Evolutionary conservation across 2,797 vertebrate genomes (phyloP).

Genomic region (Cryptoprocta ferox): DNA sequence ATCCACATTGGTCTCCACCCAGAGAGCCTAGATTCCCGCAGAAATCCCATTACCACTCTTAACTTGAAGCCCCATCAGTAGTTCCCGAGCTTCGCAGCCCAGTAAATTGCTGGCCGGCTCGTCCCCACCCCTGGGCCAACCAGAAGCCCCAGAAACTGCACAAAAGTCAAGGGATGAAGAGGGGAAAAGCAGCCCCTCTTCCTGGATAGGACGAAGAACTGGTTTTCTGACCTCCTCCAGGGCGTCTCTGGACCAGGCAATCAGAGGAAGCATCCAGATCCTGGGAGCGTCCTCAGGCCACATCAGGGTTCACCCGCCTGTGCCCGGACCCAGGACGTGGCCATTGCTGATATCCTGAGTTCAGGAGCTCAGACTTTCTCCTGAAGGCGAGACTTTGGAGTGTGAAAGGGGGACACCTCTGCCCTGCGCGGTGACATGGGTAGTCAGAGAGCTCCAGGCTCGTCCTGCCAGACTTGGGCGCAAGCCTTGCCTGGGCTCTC

Average conservation of each 20-base stretch:
- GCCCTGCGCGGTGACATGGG: background rate
- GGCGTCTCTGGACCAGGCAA: rapidly evolving
- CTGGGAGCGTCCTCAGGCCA: background rate
- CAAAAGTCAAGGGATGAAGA: background rate
- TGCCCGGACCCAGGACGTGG: background rate
- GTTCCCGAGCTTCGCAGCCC: background rate
- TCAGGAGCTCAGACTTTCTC: background rate
- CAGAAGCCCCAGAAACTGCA: background rate
- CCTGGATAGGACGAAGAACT: background rate
- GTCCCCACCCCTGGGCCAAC: background rate
- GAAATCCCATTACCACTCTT: background rate
- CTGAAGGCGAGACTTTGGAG: background rate
- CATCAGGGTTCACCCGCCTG: background rate
- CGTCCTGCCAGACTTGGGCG: background rate
- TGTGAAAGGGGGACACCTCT: background rate
- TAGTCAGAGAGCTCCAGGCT: background rate
- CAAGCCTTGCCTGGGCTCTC: background rate
- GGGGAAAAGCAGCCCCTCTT: background rate
- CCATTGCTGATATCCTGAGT: background rate
- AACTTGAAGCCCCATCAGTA: background rate
- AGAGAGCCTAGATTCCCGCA: background rate
- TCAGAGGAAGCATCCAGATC: background rate
- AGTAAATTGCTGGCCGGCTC: background rate
- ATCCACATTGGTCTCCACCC: background rate
- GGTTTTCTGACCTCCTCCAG: background rate